phyloP scores from a whole-genome alignment of 2,888 invertebrate species.

The Drosophila monieri region DNA sequence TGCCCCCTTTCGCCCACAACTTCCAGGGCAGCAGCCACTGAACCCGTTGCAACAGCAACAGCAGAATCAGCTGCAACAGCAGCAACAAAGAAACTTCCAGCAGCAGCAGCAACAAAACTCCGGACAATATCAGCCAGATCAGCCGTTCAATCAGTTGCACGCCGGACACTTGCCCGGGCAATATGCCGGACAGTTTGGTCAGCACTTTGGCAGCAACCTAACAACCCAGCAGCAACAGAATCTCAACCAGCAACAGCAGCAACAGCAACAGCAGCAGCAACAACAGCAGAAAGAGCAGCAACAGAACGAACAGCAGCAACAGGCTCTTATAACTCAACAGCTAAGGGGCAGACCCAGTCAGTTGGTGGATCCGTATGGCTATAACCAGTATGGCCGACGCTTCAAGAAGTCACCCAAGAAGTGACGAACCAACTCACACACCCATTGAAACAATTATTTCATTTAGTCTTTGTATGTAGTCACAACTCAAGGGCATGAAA shows the following conservation, averaged over 20 bases:
- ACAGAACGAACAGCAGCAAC: conserved; percentile 74
- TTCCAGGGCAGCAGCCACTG: conserved; percentile 74
- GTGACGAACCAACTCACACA: conserved; percentile 1
- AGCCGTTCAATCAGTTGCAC: conserved; percentile 69
- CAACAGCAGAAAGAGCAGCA: conserved; percentile 64
- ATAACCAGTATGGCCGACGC: conserved; percentile 82
- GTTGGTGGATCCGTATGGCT: conserved; percentile 81
- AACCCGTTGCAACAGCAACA: conserved; percentile 79
- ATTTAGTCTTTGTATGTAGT: conserved; percentile 62
- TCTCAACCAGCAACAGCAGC: conserved; percentile 68
- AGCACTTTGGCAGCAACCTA: conserved; percentile 56
- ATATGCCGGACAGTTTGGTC: conserved; percentile 69
- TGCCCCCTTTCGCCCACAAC: conserved; percentile 60
- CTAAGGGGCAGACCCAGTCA: conserved; percentile 82
- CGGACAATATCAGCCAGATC: conserved; percentile 82
- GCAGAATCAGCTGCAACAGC: conserved; percentile 69
- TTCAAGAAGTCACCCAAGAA: conserved; percentile 80
- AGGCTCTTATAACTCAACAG: conserved; percentile 80
- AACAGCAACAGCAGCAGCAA: conserved; percentile 67
- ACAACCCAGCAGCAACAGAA: conserved; percentile 57
- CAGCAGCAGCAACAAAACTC: conserved; percentile 69
- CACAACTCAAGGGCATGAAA: conserved; percentile 78
- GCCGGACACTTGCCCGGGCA: conserved; percentile 58
- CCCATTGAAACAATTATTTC: conserved; percentile 32
- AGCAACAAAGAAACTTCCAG: conserved; percentile 60